These are phyloP conservation scores for Lampropteryx suffumata DNA, from an alignment of 2,888 invertebrate species.

Conservation along the genomic window DNA sequence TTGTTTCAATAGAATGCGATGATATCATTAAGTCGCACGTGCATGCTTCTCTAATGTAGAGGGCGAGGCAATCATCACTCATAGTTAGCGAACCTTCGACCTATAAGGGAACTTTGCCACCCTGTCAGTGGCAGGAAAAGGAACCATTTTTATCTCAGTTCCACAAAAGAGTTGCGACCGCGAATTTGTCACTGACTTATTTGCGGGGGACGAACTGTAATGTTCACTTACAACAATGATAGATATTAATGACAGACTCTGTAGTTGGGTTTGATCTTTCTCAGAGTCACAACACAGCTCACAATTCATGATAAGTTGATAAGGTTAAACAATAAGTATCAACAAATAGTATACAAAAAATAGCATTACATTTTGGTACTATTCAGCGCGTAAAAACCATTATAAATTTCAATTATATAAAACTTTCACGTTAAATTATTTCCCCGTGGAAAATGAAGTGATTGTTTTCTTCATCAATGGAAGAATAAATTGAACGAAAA, in stretches of 20 bases:
- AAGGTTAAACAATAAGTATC: background rate
- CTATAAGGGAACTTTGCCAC: conserved; percentile 51
- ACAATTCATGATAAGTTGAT: background rate
- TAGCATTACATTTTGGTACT: too few relatives aligned
- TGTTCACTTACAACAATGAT: conserved; percentile 57
- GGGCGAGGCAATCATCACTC: conserved; percentile 75
- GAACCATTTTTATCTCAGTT: conserved; percentile 71
- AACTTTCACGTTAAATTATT: too few relatives aligned
- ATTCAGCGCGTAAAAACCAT: too few relatives aligned
- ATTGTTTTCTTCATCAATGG: too few relatives aligned
- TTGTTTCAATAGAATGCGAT: conserved; percentile 29
- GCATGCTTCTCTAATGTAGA: conserved; percentile 57
- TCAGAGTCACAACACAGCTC: background rate
- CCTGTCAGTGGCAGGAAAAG: conserved; percentile 66
- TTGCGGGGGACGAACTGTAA: conserved; percentile 53
- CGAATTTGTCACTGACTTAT: conserved; percentile 75
- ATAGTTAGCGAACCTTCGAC: conserved; percentile 67
- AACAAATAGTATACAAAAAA: too few relatives aligned
- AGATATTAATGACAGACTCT: conserved; percentile 61
- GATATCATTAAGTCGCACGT: conserved; percentile 63
- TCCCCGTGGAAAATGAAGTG: too few relatives aligned
- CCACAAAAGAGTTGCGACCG: conserved; percentile 75
- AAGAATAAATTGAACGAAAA: too few relatives aligned
- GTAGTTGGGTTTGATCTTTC: conserved; percentile 3
- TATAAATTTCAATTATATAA: too few relatives aligned